Evolutionary conservation across 2,888 invertebrate species (phyloP), one percentile per base, ranked within the genome.

Genomic region (Leucoptera coffeella): DNA sequence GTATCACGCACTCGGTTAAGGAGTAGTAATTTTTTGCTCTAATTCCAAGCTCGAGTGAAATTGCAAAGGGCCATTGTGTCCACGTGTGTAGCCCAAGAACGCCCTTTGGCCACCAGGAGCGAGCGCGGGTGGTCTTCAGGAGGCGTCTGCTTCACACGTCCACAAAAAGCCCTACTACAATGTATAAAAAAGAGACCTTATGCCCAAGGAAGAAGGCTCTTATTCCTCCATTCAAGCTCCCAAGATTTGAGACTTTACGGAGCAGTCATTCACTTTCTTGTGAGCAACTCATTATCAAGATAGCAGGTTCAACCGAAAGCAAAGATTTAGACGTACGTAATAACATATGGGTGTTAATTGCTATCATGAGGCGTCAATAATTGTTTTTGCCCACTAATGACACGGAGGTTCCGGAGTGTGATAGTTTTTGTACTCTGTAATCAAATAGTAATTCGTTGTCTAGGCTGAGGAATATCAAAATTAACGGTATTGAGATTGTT

Each of bases 341-440:
- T 58, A 59, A 56, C 58, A 55, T 57, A 59, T 59, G 64, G 64
- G 65, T 62, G 67, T 55, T 65, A 67, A 67, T 69, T 69, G 65
- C 59, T 58, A 58, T 54, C 57, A 59, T 56, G 56, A 58, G 58
- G 61, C 58, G 59, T 60, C 57, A 59, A 61, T 62, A 61, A 62
- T 59, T 56, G 56, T 61, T 64, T 61, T 64, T 54, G 48, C 50
- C 47, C 48, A 52, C 53, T 56, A 57, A 58, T 55, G 53, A 54
- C 57, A 53, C 54, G 53, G 50, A 56, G 60, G 61, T 64, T 65
- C 62, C 64, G 65, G 62, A 57, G 52, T 59, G 52, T 54, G 56
- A 53, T 50, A 53, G 59, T 67, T 69, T 69, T 67, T 69, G 62
- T 65, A 41, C 50, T 44, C 54, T 65, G 49, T 58, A 67, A 69